Evolutionary conservation across 2,888 invertebrate species (phyloP).

Genomic region (Nemotelus pantherinus): DNA sequence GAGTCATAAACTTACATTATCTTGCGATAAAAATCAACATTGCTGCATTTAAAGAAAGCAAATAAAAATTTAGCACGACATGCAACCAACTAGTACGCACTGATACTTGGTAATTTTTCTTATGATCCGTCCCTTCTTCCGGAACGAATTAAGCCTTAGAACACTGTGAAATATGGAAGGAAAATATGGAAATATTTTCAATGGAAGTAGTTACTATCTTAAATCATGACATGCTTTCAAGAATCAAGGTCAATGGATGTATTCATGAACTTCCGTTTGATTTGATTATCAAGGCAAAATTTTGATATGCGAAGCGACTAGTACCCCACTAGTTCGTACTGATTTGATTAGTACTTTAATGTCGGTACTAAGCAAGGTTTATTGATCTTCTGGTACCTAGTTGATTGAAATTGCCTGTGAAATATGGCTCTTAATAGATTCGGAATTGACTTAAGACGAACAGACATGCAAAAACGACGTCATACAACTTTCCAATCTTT

Average conservation of each 20-base stretch:
- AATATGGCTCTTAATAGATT: too few relatives aligned
- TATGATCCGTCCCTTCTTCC: neutral
- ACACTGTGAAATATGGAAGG: neutral
- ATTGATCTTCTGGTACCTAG: too few relatives aligned
- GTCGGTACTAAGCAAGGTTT: too few relatives aligned
- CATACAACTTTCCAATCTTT: too few relatives aligned
- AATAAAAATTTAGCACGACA: neutral
- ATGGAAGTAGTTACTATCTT: neutral
- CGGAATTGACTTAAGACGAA: too few relatives aligned
- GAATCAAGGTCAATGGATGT: neutral
- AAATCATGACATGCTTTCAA: neutral
- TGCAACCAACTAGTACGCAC: conserved; percentile 10
- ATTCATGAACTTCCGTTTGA: neutral
- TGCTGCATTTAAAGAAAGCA: neutral
- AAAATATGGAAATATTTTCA: neutral
- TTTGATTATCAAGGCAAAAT: neutral
- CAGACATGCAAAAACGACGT: too few relatives aligned
- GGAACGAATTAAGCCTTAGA: neutral
- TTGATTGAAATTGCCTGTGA: too few relatives aligned
- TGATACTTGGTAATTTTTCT: conserved; percentile 12
- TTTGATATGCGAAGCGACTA: neutral
- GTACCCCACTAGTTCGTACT: neutral
- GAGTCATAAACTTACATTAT: neutral
- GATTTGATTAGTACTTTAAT: too few relatives aligned
- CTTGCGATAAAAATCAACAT: neutral